Conservation (phyloP, 2,888 invertebrate genomes). For the Galerucella nymphaeae region DNA sequence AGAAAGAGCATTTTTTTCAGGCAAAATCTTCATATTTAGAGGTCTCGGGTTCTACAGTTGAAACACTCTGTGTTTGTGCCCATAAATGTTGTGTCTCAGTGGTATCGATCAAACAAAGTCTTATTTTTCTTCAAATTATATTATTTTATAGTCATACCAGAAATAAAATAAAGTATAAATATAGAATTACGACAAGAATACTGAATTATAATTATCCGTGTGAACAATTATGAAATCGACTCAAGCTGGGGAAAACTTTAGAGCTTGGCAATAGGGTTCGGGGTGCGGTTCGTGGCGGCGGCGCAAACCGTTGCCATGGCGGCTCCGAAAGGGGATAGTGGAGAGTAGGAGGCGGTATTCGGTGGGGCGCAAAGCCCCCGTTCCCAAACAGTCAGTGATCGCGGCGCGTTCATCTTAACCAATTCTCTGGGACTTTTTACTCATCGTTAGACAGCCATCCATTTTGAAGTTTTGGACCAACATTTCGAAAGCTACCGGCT, state of each 20-base stretch:
- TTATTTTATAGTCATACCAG: no score
- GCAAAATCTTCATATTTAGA: no score
- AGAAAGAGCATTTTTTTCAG: no score
- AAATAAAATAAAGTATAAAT: no score
- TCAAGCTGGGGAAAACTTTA: not conserved
- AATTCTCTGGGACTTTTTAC: slow-evolving; percentile 24
- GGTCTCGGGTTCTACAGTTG: no score
- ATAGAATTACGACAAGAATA: no score
- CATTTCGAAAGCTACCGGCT: slow-evolving; percentile 62
- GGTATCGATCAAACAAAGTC: no score
- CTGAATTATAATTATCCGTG: not conserved
- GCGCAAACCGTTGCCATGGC: slow-evolving; percentile 64
- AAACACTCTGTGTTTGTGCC: no score
- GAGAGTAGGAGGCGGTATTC: slow-evolving; percentile 32
- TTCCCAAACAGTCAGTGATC: slow-evolving; percentile 37
- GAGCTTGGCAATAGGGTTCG: slow-evolving; percentile 32
- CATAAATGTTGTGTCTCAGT: no score
- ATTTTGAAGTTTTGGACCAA: slow-evolving; percentile 55
- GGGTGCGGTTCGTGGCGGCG: slow-evolving; percentile 66
- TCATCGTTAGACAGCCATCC: slow-evolving; percentile 62
- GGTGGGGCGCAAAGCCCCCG: slow-evolving; percentile 34
- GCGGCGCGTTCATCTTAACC: slow-evolving; percentile 36
- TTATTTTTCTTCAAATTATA: no score
- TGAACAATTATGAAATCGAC: not conserved
- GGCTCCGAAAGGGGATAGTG: slow-evolving; percentile 56